Conservation (phyloP, 2,888 invertebrate genomes). For the Danaus chrysippus region DNA sequence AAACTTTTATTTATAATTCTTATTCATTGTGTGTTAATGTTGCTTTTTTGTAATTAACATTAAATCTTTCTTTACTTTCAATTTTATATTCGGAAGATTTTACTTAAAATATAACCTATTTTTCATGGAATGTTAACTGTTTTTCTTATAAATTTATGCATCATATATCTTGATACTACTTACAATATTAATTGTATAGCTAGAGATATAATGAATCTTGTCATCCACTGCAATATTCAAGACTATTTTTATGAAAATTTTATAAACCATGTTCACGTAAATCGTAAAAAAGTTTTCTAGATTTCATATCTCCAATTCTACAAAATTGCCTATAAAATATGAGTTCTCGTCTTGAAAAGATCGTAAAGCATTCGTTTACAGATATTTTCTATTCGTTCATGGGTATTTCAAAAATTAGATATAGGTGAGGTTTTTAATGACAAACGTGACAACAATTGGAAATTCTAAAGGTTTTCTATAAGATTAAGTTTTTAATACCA, state of each 20-base stretch:
- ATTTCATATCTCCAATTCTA: constrained; percentile 48
- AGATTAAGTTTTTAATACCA: no score
- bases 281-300: constrained; percentile 49
- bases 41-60: constrained; percentile 25
- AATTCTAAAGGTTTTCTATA: no score
- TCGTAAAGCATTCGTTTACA: constrained; percentile 53
- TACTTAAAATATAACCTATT: no score
- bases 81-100: no score
- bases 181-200: not conserved
- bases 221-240: constrained; percentile 11
- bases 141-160: no score
- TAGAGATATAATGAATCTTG: not conserved
- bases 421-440: constrained; percentile 45
- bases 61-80: no score
- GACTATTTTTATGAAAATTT: constrained; percentile 20
- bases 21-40: constrained; percentile 50
- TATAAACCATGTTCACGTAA: constrained; percentile 29
- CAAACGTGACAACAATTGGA: constrained; percentile 35
- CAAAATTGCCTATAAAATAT: constrained; percentile 60
- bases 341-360: constrained; percentile 52
- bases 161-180: not conserved
- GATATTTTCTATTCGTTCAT: constrained; percentile 16
- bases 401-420: constrained; percentile 21
- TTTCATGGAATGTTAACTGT: no score
- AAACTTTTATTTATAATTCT: constrained; percentile 43